These are phyloP conservation scores for Meloidogyne floridensis DNA, from an alignment of 1,140 invertebrate genomes.

Conservation along the genomic window DNA sequence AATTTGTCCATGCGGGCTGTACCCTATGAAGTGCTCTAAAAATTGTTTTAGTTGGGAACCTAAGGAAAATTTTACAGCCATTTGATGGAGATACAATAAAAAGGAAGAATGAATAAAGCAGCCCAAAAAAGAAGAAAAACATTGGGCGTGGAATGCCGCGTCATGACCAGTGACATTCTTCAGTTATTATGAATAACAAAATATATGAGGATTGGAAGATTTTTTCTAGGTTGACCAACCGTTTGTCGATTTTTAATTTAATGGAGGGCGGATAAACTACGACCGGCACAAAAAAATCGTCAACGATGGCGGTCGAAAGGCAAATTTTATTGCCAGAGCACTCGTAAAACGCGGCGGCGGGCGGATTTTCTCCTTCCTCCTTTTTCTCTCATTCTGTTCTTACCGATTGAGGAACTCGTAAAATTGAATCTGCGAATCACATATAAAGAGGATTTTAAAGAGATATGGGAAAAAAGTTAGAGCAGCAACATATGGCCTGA, in stretches of 20 bases:
- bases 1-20: conserved; percentile 39
- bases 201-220: neutral
- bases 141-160: neutral
- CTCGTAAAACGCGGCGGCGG: neutral
- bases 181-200: neutral
- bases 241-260: neutral
- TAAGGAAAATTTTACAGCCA: conserved; percentile 44
- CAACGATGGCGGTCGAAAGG: neutral
- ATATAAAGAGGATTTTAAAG: neutral
- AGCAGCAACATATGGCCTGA: neutral
- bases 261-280: neutral
- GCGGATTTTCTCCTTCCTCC: no score
- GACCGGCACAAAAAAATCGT: neutral
- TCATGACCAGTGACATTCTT: neutral
- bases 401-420: neutral
- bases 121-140: neutral
- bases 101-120: conserved; percentile 12
- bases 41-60: neutral
- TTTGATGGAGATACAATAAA: conserved; percentile 37
- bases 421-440: neutral
- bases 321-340: conserved; percentile 4
- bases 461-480: neutral
- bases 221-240: neutral
- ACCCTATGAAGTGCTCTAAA: conserved; percentile 50
- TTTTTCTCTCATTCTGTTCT: conserved; percentile 4